A percentile compares a stretch with the other conserved stretches of the same genome.
Conservation (phyloP, 2,113 vertebrate species). For the Cacatua alba region DNA sequence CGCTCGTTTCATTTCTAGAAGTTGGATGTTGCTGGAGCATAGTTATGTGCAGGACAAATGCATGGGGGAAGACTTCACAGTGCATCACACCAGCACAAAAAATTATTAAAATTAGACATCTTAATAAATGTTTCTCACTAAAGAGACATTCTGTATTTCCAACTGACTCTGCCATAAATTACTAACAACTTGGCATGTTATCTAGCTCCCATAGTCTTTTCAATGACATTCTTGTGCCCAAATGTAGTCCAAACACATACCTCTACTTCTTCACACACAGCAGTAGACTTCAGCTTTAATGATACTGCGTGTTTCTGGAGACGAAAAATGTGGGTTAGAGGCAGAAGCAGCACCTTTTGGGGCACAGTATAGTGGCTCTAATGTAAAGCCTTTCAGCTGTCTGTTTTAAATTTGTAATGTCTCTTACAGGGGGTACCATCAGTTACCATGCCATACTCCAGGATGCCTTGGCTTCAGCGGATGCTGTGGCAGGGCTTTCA, state of each 20-base stretch:
- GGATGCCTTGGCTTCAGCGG: neutral
- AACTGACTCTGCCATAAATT: neutral
- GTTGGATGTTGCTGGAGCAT: conserved; percentile 15
- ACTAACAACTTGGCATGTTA: neutral
- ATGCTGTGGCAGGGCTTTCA: neutral
- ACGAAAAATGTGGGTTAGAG: neutral
- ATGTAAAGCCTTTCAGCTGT: neutral
- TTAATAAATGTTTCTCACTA: neutral
- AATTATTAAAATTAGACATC: neutral
- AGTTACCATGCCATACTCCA: neutral
- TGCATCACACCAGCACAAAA: neutral
- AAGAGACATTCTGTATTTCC: neutral
- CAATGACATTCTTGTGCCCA: neutral
- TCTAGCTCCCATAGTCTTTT: neutral
- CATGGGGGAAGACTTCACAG: neutral
- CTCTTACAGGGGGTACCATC: neutral
- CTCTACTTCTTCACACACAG: neutral
- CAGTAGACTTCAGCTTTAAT: neutral
- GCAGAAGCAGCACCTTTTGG: neutral
- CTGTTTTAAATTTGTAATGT: neutral
- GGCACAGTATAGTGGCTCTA: neutral
- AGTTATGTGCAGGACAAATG: conserved; percentile 17
- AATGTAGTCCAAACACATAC: neutral
- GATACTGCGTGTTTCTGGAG: neutral
- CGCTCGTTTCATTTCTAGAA: conserved; percentile 57